Percentiles rank a stretch among this genome's conserved stretches.
Conservation (phyloP, 2,888 invertebrate genomes). For the Sinodicranocentrus sp. region DNA sequence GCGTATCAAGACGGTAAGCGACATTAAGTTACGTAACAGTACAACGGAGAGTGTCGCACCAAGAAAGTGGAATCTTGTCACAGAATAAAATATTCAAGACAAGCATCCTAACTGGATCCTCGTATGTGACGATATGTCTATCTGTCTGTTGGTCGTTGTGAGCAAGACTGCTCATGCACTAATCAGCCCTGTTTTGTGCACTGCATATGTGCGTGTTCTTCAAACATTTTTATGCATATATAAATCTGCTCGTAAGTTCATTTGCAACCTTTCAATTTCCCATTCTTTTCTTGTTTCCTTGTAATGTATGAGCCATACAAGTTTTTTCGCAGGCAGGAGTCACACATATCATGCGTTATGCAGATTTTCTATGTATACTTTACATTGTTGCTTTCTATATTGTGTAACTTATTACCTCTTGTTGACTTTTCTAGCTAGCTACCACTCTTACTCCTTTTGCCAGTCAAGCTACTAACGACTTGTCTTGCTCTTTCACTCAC, state of each 20-base stretch:
- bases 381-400: slow-evolving; percentile 42
- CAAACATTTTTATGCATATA: slow-evolving; percentile 22
- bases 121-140: slow-evolving; percentile 43
- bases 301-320: slow-evolving; percentile 28
- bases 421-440: slow-evolving; percentile 51
- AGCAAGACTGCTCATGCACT: neutral
- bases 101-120: slow-evolving; percentile 47
- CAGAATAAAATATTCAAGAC: slow-evolving; percentile 58
- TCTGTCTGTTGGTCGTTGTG: slow-evolving; percentile 12
- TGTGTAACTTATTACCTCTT: slow-evolving; percentile 53
- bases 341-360: slow-evolving; percentile 2
- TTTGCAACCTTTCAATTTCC: slow-evolving; percentile 54
- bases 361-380: neutral
- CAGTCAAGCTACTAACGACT: neutral
- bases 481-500: slow-evolving; percentile 5
- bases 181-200: neutral
- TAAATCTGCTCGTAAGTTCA: slow-evolving; percentile 46
- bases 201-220: neutral
- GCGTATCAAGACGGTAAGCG: slow-evolving; percentile 1
- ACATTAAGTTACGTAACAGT: neutral
- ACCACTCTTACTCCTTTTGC: slow-evolving; percentile 36
- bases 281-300: slow-evolving; percentile 33
- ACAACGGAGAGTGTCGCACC: slow-evolving; percentile 28
- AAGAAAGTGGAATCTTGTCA: slow-evolving; percentile 31
- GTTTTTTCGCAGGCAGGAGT: slow-evolving; percentile 9